Conservation (phyloP, 2,797 vertebrate genomes). For the Halcyon chelicuti region DNA sequence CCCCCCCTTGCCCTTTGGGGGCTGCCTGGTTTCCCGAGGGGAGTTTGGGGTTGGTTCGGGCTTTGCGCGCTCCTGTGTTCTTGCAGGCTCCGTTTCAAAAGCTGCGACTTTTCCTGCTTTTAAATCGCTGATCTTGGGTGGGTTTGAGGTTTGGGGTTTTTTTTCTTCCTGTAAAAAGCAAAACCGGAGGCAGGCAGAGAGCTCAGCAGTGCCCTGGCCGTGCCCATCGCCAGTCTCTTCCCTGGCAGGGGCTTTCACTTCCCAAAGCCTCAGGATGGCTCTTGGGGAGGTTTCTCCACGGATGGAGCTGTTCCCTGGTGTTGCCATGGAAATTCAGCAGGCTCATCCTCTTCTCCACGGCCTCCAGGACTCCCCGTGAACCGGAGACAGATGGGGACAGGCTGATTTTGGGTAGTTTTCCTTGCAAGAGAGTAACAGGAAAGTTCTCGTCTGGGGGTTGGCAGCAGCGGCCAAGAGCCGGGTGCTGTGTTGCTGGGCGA, state of each 20-base stretch:
- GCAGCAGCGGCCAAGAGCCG: accelerated
- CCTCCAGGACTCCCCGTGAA: background rate
- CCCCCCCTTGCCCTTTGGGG: background rate
- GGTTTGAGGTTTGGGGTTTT: background rate
- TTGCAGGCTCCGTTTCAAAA: background rate
- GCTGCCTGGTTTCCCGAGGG: background rate
- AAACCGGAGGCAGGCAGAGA: background rate
- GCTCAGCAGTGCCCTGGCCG: background rate
- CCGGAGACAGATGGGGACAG: background rate
- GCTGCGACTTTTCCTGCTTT: background rate
- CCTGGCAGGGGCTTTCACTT: background rate
- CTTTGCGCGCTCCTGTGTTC: background rate
- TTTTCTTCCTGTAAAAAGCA: background rate
- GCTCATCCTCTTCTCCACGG: conserved; percentile 33
- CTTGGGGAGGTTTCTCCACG: background rate
- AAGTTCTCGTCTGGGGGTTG: background rate
- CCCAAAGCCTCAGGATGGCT: background rate
- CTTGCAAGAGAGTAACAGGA: background rate
- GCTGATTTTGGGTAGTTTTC: background rate
- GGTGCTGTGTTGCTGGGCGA: accelerated
- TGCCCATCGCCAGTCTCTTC: background rate
- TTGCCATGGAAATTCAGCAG: conserved; percentile 59
- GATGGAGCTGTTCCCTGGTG: conserved; percentile 9
- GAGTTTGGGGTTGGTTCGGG: background rate
- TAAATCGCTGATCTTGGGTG: background rate